These are phyloP conservation scores for Gallinago stenura DNA, from an alignment of 2,797 vertebrate genomes.

Conservation along the genomic window DNA sequence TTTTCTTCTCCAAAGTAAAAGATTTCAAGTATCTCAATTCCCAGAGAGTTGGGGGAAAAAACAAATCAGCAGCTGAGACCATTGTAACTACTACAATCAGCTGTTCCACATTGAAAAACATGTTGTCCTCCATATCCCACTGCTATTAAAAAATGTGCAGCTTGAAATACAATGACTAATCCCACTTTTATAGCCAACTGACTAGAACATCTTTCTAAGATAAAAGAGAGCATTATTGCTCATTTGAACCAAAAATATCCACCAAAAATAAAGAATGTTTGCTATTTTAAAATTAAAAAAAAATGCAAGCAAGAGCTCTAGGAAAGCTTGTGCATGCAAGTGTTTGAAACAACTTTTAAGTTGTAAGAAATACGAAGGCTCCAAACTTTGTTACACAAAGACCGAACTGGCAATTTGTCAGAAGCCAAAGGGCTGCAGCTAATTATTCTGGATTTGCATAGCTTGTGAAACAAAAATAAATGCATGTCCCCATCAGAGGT, in stretches of 20 bases:
- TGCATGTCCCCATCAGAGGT: conserved; percentile 36
- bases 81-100: conserved; percentile 49
- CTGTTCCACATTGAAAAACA: conserved; percentile 25
- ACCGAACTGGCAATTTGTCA: conserved; percentile 21
- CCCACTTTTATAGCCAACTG: conserved; percentile 16
- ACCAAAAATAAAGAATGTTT: not conserved
- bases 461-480: conserved; percentile 61
- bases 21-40: conserved; percentile 32
- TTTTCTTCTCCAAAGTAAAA: not conserved
- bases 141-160: conserved; percentile 30
- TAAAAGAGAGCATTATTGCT: conserved; percentile 17
- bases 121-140: conserved; percentile 9
- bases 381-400: conserved; percentile 22
- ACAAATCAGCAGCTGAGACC: not conserved
- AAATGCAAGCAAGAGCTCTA: not conserved
- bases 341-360: not conserved
- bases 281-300: not conserved
- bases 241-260: not conserved
- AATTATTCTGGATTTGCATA: conserved; percentile 64
- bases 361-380: accelerated
- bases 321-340: not conserved
- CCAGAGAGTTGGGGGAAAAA: not conserved
- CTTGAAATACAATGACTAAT: conserved; percentile 52
- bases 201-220: conserved; percentile 24
- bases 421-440: conserved; percentile 55